Percentiles rank a stretch among this genome's conserved stretches.
phyloP scores from a whole-genome alignment of 2,797 vertebrate genomes.

The Leuciscus waleckii region DNA sequence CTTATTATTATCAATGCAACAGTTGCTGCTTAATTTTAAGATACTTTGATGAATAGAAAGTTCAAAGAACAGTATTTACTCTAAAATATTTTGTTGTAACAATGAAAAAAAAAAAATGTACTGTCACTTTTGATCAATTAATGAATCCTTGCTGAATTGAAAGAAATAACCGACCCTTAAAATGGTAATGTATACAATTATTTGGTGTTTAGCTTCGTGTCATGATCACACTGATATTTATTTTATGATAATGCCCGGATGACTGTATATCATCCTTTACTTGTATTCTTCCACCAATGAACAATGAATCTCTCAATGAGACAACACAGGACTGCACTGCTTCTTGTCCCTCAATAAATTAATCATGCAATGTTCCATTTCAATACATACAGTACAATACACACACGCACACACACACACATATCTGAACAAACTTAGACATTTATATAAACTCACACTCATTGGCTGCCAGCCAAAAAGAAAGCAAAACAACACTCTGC shows the following conservation, averaged over 20 bases:
- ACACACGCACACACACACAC: neutral
- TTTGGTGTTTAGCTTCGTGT: neutral
- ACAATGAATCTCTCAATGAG: neutral
- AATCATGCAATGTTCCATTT: neutral
- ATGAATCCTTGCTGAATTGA: neutral
- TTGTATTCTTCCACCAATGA: neutral
- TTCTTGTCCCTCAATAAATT: conserved; percentile 9
- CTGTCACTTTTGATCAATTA: neutral
- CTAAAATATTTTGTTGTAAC: neutral
- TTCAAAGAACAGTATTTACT: neutral
- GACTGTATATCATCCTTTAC: neutral
- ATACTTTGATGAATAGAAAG: neutral
- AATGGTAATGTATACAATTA: neutral
- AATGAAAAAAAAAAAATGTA: neutral
- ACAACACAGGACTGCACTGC: neutral
- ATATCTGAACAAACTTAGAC: neutral
- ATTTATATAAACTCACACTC: neutral
- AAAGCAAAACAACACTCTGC: conserved; percentile 1
- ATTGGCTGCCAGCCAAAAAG: conserved; percentile 17
- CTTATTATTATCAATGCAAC: neutral
- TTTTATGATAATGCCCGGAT: neutral
- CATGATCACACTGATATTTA: conserved; percentile 3
- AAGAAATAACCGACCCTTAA: neutral
- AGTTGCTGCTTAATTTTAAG: neutral
- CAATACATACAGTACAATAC: neutral